Evolutionary conservation across 2,888 invertebrate genomes (phyloP).

Genomic region (Dioctria rufipes): DNA sequence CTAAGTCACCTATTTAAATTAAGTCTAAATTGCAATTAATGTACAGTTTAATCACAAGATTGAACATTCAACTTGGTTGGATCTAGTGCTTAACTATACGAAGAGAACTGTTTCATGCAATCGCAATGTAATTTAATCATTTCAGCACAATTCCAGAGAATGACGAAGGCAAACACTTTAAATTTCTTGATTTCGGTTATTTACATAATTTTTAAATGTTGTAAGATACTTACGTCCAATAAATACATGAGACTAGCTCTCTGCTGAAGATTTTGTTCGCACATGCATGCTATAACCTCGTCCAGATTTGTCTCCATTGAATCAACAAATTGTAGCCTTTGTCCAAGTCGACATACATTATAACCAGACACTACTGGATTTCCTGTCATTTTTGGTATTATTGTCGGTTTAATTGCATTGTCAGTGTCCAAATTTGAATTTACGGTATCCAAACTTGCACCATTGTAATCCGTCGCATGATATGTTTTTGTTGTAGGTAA

Average conservation of each 20-base stretch:
- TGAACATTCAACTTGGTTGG: no score
- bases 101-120: no score
- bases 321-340: background rate
- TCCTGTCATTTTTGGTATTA: conserved; percentile 40
- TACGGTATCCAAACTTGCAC: background rate
- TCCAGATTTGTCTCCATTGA: conserved; percentile 51
- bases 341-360: conserved; percentile 1
- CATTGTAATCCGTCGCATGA: background rate
- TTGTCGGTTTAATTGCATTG: conserved; percentile 39
- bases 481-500: background rate
- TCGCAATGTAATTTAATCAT: no score
- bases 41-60: no score
- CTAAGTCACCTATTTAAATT: no score
- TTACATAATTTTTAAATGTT: no score
- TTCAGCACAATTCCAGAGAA: no score
- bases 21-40: no score
- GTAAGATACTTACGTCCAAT: conserved; percentile 73
- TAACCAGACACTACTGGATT: background rate
- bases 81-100: no score
- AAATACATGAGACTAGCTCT: conserved; percentile 76
- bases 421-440: conserved; percentile 41
- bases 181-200: no score
- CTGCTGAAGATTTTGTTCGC: conserved; percentile 72
- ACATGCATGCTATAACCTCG: conserved; percentile 69
- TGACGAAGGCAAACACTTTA: no score